Base-by-base conservation (phyloP, 1,140 invertebrate genomes). In the Drosophila watanabei region DNA sequence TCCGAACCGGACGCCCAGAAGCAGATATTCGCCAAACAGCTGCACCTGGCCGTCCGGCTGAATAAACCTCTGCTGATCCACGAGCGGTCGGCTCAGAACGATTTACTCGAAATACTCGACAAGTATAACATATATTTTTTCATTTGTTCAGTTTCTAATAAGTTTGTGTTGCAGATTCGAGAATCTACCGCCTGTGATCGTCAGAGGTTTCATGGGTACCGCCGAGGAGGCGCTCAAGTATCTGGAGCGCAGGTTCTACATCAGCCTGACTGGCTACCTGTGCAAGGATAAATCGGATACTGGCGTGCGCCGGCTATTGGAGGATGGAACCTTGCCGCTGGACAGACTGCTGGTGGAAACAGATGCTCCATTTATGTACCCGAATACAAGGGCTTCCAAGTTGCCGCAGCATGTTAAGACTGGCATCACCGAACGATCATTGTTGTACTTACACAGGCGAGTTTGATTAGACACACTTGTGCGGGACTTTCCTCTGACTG, bases 281-380 rank as follows among this genome's bases (percentile, higher is more conserved):
- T 93, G 92, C 79, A 93, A 93, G 70, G 98, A 99, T 86, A 98
- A 98, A 94, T 97, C 97, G 16, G 97, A 98, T 81, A 96, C 96
- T 78, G 98, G 98, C 16, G 96, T 99, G 7, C 94, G 98, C 63
- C 96, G 97, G 87, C 94, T 98, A 52, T 92, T 99, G 14, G 96
- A 97, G 41, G 96, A 97, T 85, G 96, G 96, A 61, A 94, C 96
- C 28, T 94, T 98, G 81, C 97, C 98, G 3, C 90, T 99, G 73
- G 97, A 99, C 80, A 95, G 95, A 92, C 94, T 99, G 56, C 92
- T 99, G 35, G 95, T 99, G 2, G 98, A 99, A 94, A 98, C 97
- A 4, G 98, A 99, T 94, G 96, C 98, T 11, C 98, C 98, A 1
- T 99, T 98, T 89, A 98, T 99, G 97, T 99, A 98, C 93, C 98